Percentiles rank a stretch among this genome's conserved stretches.
phyloP scores from a whole-genome alignment of 2,113 vertebrate species.

The Pogonocichla stellata region DNA sequence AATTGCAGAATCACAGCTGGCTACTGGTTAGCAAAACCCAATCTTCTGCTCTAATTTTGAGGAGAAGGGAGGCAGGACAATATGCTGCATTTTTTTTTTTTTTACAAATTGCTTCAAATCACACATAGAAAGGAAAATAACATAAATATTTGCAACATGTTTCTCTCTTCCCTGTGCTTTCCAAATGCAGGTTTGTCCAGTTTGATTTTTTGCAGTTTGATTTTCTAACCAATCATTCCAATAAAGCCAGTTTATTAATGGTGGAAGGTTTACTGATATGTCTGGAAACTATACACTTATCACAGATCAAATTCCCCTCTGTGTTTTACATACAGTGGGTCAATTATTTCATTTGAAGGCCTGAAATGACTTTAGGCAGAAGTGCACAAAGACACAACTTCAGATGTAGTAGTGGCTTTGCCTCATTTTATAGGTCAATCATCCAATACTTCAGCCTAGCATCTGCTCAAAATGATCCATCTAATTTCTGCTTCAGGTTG shows the following conservation, averaged over 20 bases:
- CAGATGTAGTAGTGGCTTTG: background rate
- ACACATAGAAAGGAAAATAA: background rate
- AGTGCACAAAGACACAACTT: background rate
- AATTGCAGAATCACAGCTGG: background rate
- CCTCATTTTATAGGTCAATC: background rate
- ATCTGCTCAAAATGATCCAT: background rate
- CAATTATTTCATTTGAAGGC: background rate
- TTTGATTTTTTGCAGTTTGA: too few relatives aligned
- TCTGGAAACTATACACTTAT: background rate
- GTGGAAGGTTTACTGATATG: background rate
- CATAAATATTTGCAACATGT: background rate
- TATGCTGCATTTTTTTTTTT: background rate
- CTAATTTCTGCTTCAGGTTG: background rate
- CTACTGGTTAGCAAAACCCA: background rate
- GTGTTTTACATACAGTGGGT: background rate
- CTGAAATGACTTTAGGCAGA: background rate
- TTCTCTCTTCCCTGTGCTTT: background rate
- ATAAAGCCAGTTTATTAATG: background rate
- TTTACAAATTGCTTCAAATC: background rate
- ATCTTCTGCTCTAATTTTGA: background rate
- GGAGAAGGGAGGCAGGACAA: background rate
- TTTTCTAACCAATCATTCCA: background rate
- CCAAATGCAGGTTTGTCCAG: background rate
- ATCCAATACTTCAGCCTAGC: background rate
- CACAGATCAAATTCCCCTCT: background rate